Evolutionary conservation across 2,113 vertebrate species (phyloP).

Genomic region (Accipiter cooperii): DNA sequence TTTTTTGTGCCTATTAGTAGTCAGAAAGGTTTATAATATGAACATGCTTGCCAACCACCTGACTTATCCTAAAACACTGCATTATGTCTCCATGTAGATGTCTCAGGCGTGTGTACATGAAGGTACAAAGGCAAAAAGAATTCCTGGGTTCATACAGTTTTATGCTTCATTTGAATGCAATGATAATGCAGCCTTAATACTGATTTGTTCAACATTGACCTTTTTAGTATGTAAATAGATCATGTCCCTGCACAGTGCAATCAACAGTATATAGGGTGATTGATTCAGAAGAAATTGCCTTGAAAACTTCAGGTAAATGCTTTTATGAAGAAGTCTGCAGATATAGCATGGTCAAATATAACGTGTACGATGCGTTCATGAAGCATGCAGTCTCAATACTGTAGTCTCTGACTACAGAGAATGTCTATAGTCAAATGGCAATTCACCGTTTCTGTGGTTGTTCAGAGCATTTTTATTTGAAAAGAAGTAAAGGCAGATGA

Average conservation of each 20-base stretch:
- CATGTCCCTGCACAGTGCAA: background rate
- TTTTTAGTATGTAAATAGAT: constrained; percentile 69
- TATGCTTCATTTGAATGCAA: constrained; percentile 10
- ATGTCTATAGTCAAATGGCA: background rate
- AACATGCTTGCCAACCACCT: background rate
- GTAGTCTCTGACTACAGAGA: background rate
- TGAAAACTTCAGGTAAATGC: background rate
- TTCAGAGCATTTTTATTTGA: background rate
- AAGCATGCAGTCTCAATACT: background rate
- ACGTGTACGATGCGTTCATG: background rate
- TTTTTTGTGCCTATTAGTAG: background rate
- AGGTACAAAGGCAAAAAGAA: background rate
- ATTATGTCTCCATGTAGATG: background rate
- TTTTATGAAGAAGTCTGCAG: background rate
- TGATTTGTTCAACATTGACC: constrained; percentile 40
- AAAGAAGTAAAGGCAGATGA: background rate
- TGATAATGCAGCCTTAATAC: background rate
- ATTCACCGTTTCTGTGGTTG: background rate
- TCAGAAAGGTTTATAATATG: background rate
- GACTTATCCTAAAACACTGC: background rate
- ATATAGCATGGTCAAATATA: background rate
- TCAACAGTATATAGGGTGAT: background rate
- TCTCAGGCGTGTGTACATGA: background rate
- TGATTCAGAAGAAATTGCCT: background rate
- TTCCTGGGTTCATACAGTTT: background rate